These are phyloP conservation scores for Chondrosia reniformis DNA, from an alignment of 37 sponge, comb jelly and placozoan species.

Conservation along the genomic window DNA sequence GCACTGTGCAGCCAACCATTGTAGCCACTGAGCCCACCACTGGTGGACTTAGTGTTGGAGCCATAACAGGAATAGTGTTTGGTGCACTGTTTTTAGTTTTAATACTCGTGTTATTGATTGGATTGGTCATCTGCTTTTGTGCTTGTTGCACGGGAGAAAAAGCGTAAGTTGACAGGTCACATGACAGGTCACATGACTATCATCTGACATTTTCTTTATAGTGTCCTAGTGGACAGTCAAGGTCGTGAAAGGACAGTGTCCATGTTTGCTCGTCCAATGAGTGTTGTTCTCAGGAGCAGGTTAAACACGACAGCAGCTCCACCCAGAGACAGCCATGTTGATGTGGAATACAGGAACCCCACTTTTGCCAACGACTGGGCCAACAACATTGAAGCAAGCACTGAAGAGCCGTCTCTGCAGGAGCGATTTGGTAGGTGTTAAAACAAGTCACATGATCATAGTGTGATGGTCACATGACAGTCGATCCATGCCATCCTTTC, in stretches of 20 bases:
- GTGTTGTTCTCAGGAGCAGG: too few species aligned
- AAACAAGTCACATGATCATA: not conserved
- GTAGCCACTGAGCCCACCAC: not conserved
- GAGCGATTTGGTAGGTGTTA: constrained; percentile 1
- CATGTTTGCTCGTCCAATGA: constrained; percentile 2
- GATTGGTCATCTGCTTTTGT: constrained; percentile 1
- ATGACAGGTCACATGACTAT: not conserved
- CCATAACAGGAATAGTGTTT: not conserved
- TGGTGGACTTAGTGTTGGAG: not conserved
- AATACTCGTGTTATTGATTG: not conserved
- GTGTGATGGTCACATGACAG: not conserved
- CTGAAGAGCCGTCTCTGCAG: not conserved
- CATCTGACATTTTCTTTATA: not conserved
- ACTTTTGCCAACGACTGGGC: constrained; percentile 38
- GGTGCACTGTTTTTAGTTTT: not conserved
- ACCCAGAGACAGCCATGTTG: not conserved
- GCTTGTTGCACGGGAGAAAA: not conserved
- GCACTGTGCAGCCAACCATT: not conserved
- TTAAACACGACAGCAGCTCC: not conserved
- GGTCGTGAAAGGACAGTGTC: not conserved
- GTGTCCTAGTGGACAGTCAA: not conserved
- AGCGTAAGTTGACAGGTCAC: not conserved
- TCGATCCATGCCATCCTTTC: not conserved
- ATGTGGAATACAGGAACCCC: not conserved
- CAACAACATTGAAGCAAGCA: constrained; percentile 8